A percentile compares a stretch with the other conserved stretches of the same genome.
phyloP scores from a whole-genome alignment of 1,140 invertebrate species.

The Solen grandis region DNA sequence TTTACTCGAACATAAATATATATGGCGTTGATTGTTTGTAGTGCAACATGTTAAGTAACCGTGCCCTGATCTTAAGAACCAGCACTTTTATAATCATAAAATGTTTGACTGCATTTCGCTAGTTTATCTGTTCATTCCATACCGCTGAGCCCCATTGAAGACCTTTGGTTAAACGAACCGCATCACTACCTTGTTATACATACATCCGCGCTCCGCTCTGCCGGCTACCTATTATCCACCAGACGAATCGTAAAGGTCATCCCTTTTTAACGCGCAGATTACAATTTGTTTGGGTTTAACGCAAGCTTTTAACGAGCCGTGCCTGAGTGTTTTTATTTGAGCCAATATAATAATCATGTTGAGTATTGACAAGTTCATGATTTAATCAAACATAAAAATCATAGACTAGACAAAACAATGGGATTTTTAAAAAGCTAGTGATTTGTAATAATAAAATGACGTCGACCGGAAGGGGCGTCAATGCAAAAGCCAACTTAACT shows the following conservation, averaged over 20 bases:
- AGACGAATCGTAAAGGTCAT: too few species aligned
- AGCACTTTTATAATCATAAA: constrained; percentile 41
- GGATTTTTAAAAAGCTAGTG: neutral
- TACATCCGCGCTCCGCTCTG: too few species aligned
- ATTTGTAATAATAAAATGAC: neutral
- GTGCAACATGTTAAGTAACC: too few species aligned
- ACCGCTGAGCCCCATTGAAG: constrained; percentile 13
- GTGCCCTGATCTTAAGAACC: constrained; percentile 11
- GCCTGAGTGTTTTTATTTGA: too few species aligned
- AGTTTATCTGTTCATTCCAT: neutral
- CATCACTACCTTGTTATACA: constrained; percentile 1
- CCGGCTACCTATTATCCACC: too few species aligned
- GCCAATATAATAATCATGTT: too few species aligned
- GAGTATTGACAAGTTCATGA: too few species aligned
- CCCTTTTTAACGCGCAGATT: neutral
- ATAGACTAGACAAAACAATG: too few species aligned
- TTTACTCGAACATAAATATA: too few species aligned
- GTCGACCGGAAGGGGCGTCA: neutral
- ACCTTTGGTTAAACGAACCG: constrained; percentile 23
- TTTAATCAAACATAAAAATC: too few species aligned
- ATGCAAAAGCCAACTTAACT: constrained; percentile 13
- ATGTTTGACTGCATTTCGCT: constrained; percentile 47
- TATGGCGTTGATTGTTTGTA: too few species aligned
- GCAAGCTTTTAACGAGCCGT: neutral
- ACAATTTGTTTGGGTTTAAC: neutral